Base-by-base conservation (phyloP, 1,140 invertebrate species). In the Diachasmimorpha longicaudata region DNA sequence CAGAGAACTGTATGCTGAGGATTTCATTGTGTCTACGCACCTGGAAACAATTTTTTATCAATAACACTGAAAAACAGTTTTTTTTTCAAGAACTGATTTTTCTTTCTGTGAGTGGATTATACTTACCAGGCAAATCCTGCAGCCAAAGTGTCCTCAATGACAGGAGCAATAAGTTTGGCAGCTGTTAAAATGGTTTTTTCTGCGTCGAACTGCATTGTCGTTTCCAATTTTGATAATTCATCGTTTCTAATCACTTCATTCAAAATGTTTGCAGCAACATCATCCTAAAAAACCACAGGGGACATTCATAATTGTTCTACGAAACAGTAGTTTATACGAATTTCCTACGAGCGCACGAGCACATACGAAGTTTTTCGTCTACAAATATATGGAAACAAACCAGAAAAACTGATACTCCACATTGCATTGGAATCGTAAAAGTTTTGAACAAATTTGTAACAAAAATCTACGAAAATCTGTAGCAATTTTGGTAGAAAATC, bases 131-230 rank as follows among this genome's bases (percentile, higher is more conserved):
- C 87, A 78, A 87, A 89, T 73, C 95, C 96, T 82, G 92, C 91
- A 79, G 93, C 92, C 85, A 96, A 95, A 58, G 92, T 92, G 69
- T 93, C 91, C 82, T 96, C 93, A 79, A 98, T 96, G 11, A 95
- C 92, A 19, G 96, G 95, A 4, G 97, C 95, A 80, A 98, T 98
- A 36, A 98, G 90, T 88, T 98, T 96, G n/a, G 96, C 96, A 55
- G 96, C 95, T 74, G 93, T 96, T 36, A 98, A 91, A 82, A 98
- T 96, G 77, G 93, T 94, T 80, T 93, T 93, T 83, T 98, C 96
- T 2, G 96, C 95, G 80, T 95, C 93, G 76, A 92, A 90, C 81
- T 93, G 93, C 58, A 92, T 91, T 81, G 94, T 91, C 74, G 93
- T 92, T 82, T 97, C 96, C 75, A 96, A 92, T 80, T 92, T 90